Evolutionary conservation across 2,888 invertebrate species (phyloP).

Genomic region (Melanchra persicariae): DNA sequence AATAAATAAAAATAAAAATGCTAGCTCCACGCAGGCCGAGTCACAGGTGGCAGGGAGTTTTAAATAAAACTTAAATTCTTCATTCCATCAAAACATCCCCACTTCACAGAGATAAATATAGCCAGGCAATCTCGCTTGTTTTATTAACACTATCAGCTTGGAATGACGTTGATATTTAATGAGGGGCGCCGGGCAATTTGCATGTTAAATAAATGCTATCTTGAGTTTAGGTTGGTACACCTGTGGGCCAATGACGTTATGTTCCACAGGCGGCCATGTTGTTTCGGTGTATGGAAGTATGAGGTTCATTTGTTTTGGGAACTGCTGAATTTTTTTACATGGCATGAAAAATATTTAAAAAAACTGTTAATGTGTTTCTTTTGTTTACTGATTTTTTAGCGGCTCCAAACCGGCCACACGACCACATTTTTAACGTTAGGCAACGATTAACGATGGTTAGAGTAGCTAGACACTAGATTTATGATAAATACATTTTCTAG

Average conservation of each 20-base stretch:
- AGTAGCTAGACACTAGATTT: too few species aligned
- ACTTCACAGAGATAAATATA: constrained; percentile 24
- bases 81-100: not conserved
- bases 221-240: constrained; percentile 46
- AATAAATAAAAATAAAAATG: too few species aligned
- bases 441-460: too few species aligned
- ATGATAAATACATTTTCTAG: too few species aligned
- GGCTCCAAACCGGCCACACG: too few species aligned
- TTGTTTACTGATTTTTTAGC: too few species aligned
- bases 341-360: not conserved
- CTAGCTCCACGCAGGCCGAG: not conserved
- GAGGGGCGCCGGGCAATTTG: constrained; percentile 59
- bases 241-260: constrained; percentile 58
- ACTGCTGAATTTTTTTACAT: not conserved
- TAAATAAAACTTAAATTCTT: not conserved
- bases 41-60: not conserved
- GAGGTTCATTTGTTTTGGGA: not conserved
- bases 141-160: constrained; percentile 59
- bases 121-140: constrained; percentile 48
- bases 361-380: not conserved
- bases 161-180: constrained; percentile 66
- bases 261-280: constrained; percentile 37
- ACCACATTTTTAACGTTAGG: too few species aligned
- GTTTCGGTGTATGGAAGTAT: not conserved
- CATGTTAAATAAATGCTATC: constrained; percentile 63